A percentile compares a stretch with the other conserved stretches of the same genome.
phyloP scores from a whole-genome alignment of 2,888 invertebrate species.

The Julus scanicus region DNA sequence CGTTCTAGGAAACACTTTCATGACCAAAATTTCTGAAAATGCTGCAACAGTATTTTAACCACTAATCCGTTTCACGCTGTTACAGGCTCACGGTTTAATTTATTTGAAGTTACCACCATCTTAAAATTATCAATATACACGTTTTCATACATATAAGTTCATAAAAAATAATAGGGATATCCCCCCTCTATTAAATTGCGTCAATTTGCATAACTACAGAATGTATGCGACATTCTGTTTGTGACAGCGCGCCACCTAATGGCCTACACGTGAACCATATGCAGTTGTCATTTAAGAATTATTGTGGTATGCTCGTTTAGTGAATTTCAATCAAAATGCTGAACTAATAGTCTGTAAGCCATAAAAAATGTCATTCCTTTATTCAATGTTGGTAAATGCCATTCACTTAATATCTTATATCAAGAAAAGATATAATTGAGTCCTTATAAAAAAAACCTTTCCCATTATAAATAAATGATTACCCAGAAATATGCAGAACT shows the following conservation, averaged over 20 bases:
- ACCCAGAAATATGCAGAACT: conserved; percentile 25
- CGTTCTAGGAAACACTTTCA: no score
- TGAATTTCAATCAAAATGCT: conserved; percentile 15
- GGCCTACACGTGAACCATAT: not conserved
- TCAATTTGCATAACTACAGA: no score
- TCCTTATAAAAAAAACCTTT: conserved; percentile 30
- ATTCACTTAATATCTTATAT: conserved; percentile 25
- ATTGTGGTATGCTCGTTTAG: not conserved
- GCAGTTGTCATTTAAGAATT: not conserved
- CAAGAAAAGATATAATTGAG: conserved; percentile 25
- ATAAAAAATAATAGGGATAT: no score
- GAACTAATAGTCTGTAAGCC: not conserved
- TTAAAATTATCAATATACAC: no score
- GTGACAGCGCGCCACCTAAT: not conserved
- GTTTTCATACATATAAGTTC: no score
- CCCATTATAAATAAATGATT: conserved; percentile 45
- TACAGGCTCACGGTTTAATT: no score
- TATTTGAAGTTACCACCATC: no score
- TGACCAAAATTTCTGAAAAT: no score
- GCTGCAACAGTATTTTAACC: no score
- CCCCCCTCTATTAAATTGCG: no score
- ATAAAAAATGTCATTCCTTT: not conserved
- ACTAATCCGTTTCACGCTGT: no score
- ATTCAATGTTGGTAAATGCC: not conserved
- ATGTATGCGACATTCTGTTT: not conserved